Conservation (phyloP, 2,888 invertebrate species). For the Netelia inedita region DNA sequence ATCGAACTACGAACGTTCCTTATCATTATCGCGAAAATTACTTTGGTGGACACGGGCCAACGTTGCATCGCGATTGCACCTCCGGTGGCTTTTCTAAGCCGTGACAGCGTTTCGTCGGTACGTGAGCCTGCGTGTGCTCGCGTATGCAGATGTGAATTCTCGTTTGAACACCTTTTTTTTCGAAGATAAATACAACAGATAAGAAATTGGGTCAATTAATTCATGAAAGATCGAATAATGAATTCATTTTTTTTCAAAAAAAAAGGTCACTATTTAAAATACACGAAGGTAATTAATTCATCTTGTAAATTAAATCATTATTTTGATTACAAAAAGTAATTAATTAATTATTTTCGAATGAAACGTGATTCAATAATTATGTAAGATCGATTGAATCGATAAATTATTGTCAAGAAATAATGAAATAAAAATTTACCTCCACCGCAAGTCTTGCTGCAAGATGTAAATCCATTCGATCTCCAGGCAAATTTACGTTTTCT, state of each 20-base stretch:
- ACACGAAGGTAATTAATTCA: constrained; percentile 22
- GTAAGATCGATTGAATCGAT: neutral
- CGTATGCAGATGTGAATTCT: constrained; percentile 90
- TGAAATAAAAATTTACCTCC: constrained; percentile 87
- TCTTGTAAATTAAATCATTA: no score
- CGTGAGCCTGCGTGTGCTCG: constrained; percentile 88
- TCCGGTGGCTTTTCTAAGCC: constrained; percentile 87
- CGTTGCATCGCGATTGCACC: constrained; percentile 89
- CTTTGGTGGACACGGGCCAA: constrained; percentile 92
- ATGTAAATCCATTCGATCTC: constrained; percentile 92
- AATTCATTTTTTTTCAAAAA: neutral
- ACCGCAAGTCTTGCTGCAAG: constrained; percentile 93
- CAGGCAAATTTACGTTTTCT: constrained; percentile 89
- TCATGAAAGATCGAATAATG: neutral
- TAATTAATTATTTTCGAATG: neutral
- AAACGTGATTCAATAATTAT: no score
- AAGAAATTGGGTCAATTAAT: neutral
- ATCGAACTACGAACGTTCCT: neutral
- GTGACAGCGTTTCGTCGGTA: constrained; percentile 88
- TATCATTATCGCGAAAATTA: constrained; percentile 62
- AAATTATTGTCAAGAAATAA: constrained; percentile 6
- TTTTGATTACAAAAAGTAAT: neutral
- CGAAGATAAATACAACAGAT: constrained; percentile 39
- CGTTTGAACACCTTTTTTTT: constrained; percentile 88
- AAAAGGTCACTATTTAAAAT: constrained; percentile 10